Conservation (phyloP, 1,140 invertebrate genomes). For the Augochlora pura region DNA sequence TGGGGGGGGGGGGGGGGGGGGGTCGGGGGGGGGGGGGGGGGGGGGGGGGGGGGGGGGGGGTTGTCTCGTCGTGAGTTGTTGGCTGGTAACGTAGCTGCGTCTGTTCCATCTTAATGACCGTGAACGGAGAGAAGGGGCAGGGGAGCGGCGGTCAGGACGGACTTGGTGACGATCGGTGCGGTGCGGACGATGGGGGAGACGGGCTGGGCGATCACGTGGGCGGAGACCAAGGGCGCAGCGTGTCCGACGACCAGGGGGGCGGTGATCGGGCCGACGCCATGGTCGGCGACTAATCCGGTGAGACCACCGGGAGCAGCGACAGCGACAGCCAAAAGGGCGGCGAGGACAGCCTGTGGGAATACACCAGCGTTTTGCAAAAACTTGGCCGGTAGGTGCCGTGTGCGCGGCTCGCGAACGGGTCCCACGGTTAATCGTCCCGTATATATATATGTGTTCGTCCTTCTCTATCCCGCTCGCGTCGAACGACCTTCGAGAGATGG, state of each 20-base stretch:
- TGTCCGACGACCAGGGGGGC: conserved; percentile 69
- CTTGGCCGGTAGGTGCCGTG: too few species aligned
- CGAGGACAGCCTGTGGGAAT: conserved; percentile 70
- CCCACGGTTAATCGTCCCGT: too few species aligned
- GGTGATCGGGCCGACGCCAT: conserved; percentile 70
- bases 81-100: conserved; percentile 37
- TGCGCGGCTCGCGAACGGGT: too few species aligned
- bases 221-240: conserved; percentile 57
- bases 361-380: conserved; percentile 20
- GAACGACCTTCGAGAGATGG: too few species aligned
- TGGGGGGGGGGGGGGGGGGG: too few species aligned
- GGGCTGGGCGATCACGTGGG: conserved; percentile 63
- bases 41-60: too few species aligned
- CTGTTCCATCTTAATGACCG: conserved; percentile 66
- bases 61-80: conserved; percentile 57
- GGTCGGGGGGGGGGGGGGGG: too few species aligned
- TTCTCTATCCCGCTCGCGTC: too few species aligned
- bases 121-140: conserved; percentile 53
- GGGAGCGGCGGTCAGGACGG: conserved; percentile 76
- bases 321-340: conserved; percentile 75
- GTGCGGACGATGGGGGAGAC: conserved; percentile 68
- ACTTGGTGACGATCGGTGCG: conserved; percentile 75
- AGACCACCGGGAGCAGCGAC: conserved; percentile 73
- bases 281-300: conserved; percentile 69
- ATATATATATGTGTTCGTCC: too few species aligned